Conservation (phyloP, 2,113 vertebrate species). For the Osmerus eperlanus region DNA sequence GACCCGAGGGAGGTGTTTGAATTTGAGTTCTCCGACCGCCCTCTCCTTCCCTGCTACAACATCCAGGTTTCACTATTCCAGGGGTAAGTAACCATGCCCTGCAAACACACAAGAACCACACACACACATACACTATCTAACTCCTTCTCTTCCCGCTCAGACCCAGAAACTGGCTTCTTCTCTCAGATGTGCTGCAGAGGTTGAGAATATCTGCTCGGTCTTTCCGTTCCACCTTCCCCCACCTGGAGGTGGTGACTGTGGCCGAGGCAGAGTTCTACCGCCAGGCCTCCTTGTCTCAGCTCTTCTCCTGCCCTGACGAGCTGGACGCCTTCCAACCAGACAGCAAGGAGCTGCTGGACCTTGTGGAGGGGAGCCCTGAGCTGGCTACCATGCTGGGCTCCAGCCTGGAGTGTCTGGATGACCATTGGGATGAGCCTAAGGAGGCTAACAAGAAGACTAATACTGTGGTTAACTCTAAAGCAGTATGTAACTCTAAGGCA, state of each 20-base stretch:
- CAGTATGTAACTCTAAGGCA: background rate
- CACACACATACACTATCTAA: background rate
- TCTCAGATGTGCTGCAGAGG: constrained; percentile 86
- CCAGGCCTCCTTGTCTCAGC: constrained; percentile 88
- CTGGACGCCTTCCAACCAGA: constrained; percentile 86
- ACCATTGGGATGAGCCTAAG: constrained; percentile 61
- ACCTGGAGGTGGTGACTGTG: constrained; percentile 87
- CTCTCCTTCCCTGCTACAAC: constrained; percentile 91
- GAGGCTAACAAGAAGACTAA: constrained; percentile 61
- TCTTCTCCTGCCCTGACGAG: constrained; percentile 87
- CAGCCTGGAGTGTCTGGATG: constrained; percentile 82
- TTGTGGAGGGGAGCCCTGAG: constrained; percentile 89
- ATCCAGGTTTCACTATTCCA: constrained; percentile 94
- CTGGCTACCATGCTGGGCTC: constrained; percentile 88
- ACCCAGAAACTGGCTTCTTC: constrained; percentile 91
- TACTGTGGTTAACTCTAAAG: constrained; percentile 31
- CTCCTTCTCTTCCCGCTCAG: constrained; percentile 54
- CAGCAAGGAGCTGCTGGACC: constrained; percentile 90
- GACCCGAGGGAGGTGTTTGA: constrained; percentile 88
- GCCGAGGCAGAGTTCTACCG: constrained; percentile 89
- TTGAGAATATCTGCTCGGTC: constrained; percentile 86
- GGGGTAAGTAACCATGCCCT: constrained; percentile 76
- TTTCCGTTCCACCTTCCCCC: constrained; percentile 88
- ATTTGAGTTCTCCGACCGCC: constrained; percentile 88
- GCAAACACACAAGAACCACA: background rate